Evolutionary conservation across 2,797 vertebrate species (phyloP), one percentile per base, ranked within the genome.

Genomic region (Knipowitschia caucasica): DNA sequence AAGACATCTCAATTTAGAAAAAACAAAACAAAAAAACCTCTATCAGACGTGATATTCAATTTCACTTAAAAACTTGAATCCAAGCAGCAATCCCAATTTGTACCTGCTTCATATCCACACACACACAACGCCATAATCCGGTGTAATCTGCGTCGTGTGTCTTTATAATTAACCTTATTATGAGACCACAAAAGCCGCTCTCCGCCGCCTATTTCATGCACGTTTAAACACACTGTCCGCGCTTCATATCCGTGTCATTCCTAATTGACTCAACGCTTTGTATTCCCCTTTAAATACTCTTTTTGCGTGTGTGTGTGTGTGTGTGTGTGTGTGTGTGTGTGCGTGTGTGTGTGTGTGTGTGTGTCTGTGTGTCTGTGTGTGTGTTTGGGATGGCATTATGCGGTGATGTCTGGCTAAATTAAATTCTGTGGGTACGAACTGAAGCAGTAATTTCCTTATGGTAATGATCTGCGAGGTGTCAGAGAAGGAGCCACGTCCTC

Each of bases 381-480:
- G n/a, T n/a, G 93, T 44, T 25, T 93, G 92, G 93, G 94, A 94
- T 94, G 91, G 92, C 90, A 97, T 98, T 98, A 94, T 98, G 88
- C 85, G 89, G 90, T 92, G 92, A 94, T 98, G 95, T 98, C 94
- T 90, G 91, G 93, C 94, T 95, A 98, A 99, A 99, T 99, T 99
- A 96, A 97, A 97, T 98, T 95, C 92, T 93, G 92, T 92, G 90
- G 89, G 89, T 89, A 91, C 93, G 94, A 93, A 95, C 93, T 94
- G 95, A 97, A 95, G 94, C 94, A 96, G 96, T 95, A 95, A 97
- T 98, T 99, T 96, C 95, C 94, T 95, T 96, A 97, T 98, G 96
- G 94, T 98, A 99, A 99, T 99, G 96, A 98, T 96, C 93, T 96
- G 92, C 93, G 93, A 95, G 94, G 93, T 98, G 95, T 98, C 94